These are phyloP conservation scores for Gallinago solitaria DNA, from an alignment of 2,797 vertebrate species.

Conservation along the genomic window DNA sequence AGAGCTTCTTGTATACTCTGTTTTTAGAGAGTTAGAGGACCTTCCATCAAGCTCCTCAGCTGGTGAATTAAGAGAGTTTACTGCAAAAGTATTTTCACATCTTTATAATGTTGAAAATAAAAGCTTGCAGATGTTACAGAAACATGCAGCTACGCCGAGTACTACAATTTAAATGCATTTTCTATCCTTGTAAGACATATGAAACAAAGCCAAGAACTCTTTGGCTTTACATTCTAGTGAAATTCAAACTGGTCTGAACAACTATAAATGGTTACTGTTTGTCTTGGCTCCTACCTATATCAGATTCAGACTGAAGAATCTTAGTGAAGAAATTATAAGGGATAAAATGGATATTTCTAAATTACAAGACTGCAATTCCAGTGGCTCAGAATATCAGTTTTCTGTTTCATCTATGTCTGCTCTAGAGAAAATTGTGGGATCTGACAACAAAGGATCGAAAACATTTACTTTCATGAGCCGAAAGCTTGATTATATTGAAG, in stretches of 20 bases:
- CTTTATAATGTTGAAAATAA: slow-evolving; percentile 62
- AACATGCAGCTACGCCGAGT: slow-evolving; percentile 64
- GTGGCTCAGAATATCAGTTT: slow-evolving; percentile 77
- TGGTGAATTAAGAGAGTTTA: slow-evolving; percentile 61
- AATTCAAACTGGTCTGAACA: slow-evolving; percentile 77
- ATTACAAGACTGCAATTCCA: slow-evolving; percentile 81
- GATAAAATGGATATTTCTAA: slow-evolving; percentile 83
- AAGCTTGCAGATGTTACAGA: slow-evolving; percentile 72
- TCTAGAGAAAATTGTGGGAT: slow-evolving; percentile 72
- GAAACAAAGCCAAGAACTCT: slow-evolving; percentile 79
- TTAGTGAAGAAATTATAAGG: slow-evolving; percentile 80
- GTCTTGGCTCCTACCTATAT: slow-evolving; percentile 83
- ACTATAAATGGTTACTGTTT: slow-evolving; percentile 80
- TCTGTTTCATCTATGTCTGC: slow-evolving; percentile 77
- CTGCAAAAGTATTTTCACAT: slow-evolving; percentile 49
- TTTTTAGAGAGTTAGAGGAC: slow-evolving; percentile 31
- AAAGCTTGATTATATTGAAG: slow-evolving; percentile 68
- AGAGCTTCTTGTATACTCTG: background rate
- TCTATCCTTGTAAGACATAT: slow-evolving; percentile 69
- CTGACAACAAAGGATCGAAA: slow-evolving; percentile 74
- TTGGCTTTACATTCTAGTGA: slow-evolving; percentile 78
- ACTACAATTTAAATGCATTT: slow-evolving; percentile 72
- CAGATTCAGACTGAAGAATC: slow-evolving; percentile 82
- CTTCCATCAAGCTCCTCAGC: slow-evolving; percentile 46
- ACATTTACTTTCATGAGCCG: slow-evolving; percentile 60